Base-by-base conservation (phyloP, 2,888 invertebrate species). In the Drosophila infuscata region DNA sequence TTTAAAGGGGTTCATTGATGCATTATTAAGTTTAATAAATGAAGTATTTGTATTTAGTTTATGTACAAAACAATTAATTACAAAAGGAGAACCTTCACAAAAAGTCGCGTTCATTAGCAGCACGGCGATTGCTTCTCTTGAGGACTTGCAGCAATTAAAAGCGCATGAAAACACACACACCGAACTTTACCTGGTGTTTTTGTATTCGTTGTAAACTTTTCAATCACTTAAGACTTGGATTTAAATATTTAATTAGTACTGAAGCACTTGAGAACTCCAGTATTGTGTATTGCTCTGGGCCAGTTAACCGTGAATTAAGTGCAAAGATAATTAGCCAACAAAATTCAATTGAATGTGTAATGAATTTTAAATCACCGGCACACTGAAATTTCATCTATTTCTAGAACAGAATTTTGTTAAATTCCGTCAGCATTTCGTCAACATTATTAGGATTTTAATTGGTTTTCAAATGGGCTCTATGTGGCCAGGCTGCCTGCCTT, bases 261-360 rank as follows among this genome's bases (percentile, higher is more conserved):
- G 41, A 11, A 32, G 32, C 15, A 32, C 30, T 57, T 41, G 25
- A 17, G 33, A 11, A 36, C 35, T 41, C 68, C 0, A 25, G 46
- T 25, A n/a, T 43, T 33, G 20, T 57, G 30, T 43, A 32, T 17
- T 57, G 20, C 30, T 43, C 20, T 60, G 58, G 56, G 41, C 53
- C 54, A 59, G 65, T 68, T 73, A 58, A 59, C 59, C 53, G 41
- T 46, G 56, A 60, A 67, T 62, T 52, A 49, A 59, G 54, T 69
- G 53, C 64, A 66, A 76, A 74, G 70, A 87, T 86, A 86, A 87
- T 83, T 76, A 81, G 79, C 67, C 72, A 35, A 60, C 60, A 48
- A 73, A 79, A 81, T 82, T 76, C 81, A 84, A 87, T 87, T 83
- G 84, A 84, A 86, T 76, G 81, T 81, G 79, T 78, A 88, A 88